A percentile compares a stretch with the other conserved stretches of the same genome.
Evolutionary conservation across 2,888 invertebrate genomes (phyloP).

Genomic region (Xestia ashworthii): DNA sequence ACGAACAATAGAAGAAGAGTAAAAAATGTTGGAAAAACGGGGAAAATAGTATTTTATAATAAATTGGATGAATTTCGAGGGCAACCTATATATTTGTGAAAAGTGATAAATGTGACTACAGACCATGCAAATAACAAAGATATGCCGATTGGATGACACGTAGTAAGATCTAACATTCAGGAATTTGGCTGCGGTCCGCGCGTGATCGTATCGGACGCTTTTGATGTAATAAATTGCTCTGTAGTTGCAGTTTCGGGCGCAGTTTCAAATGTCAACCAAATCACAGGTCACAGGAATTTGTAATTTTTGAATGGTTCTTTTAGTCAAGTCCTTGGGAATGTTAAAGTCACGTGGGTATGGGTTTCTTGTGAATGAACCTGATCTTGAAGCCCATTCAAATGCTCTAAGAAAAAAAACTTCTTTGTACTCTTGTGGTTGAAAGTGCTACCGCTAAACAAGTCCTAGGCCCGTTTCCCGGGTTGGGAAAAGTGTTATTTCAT

Average conservation of each 20-base stretch:
- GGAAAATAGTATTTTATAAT: too few relatives aligned
- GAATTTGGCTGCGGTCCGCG: constrained; percentile 14
- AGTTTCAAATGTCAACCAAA: not conserved
- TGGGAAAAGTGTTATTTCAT: too few relatives aligned
- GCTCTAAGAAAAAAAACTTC: not conserved
- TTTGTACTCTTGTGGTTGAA: not conserved
- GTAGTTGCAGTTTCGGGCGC: not conserved
- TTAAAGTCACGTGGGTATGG: not conserved
- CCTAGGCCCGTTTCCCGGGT: too few relatives aligned
- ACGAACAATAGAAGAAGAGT: too few relatives aligned
- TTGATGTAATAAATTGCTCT: constrained; percentile 8
- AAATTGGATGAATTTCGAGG: too few relatives aligned
- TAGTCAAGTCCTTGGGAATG: not conserved
- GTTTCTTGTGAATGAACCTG: not conserved
- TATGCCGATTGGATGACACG: not conserved
- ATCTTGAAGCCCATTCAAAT: not conserved
- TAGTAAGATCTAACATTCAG: constrained; percentile 4
- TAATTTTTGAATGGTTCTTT: not conserved
- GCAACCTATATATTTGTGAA: not conserved
- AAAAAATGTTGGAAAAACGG: too few relatives aligned
- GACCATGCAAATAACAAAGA: not conserved
- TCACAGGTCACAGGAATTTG: not conserved
- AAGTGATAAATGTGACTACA: not conserved
- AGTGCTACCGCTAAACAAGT: not conserved
- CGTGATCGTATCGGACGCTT: not conserved